These are phyloP conservation scores for Drosophila neonasuta DNA, from an alignment of 2,888 invertebrate genomes.

Conservation along the genomic window DNA sequence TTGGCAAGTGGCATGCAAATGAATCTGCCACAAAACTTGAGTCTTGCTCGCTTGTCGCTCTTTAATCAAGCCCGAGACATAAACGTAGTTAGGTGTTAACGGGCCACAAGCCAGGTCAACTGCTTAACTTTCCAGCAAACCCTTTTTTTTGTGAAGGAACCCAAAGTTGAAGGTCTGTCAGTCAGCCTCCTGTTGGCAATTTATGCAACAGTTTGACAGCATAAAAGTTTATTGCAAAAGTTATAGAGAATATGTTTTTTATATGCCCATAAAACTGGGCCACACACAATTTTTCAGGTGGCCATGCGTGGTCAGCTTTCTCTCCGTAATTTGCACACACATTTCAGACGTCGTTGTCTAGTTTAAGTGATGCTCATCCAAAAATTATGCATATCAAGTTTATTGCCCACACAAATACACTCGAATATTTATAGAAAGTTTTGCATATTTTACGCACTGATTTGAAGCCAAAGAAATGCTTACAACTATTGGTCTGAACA, in stretches of 20 bases:
- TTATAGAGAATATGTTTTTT: constrained; percentile 61
- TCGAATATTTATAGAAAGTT: constrained; percentile 42
- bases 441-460: constrained; percentile 72
- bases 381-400: constrained; percentile 74
- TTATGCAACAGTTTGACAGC: constrained; percentile 70
- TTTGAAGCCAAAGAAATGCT: constrained; percentile 43
- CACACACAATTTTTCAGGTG: constrained; percentile 5
- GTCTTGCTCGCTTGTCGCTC: constrained; percentile 15
- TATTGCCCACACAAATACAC: constrained; percentile 51
- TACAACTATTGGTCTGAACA: constrained; percentile 30
- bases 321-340: constrained; percentile 61
- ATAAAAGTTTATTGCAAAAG: constrained; percentile 73
- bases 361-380: constrained; percentile 61
- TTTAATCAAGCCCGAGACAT: constrained; percentile 41
- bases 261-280: constrained; percentile 55
- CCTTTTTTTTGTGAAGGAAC: constrained; percentile 13
- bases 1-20: constrained; percentile 58
- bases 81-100: constrained; percentile 63
- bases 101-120: constrained; percentile 30
- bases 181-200: constrained; percentile 53
- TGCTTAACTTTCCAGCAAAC: constrained; percentile 37
- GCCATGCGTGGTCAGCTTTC: constrained; percentile 31
- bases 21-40: constrained; percentile 35
- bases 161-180: constrained; percentile 5
- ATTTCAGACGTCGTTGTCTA: constrained; percentile 34